These are phyloP conservation scores for Rhinogobio ventralis DNA, from an alignment of 2,797 vertebrate genomes.

Conservation along the genomic window DNA sequence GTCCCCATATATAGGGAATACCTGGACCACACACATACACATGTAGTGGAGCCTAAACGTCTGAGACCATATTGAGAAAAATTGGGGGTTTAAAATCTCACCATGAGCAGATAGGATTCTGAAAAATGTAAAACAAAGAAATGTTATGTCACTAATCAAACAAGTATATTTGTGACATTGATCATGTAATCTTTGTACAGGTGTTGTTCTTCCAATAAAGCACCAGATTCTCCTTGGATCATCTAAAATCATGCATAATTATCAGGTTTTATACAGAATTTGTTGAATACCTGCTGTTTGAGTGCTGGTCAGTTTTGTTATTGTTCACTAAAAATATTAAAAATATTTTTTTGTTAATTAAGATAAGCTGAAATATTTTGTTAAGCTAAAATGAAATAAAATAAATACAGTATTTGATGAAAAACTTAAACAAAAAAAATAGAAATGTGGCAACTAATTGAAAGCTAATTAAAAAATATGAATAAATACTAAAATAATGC, in stretches of 20 bases:
- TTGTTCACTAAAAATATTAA: not conserved
- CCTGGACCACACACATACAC: not conserved
- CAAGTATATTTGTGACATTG: not conserved
- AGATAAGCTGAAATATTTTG: too few species aligned
- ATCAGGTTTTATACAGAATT: not conserved
- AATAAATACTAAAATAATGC: not conserved
- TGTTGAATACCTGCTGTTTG: not conserved
- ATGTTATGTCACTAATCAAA: not conserved
- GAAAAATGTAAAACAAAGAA: not conserved
- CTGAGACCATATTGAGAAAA: not conserved
- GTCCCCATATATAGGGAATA: not conserved
- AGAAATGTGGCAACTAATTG: too few species aligned
- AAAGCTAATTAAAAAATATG: not conserved
- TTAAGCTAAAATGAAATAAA: too few species aligned
- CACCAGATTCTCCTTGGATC: not conserved
- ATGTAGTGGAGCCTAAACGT: conserved; percentile 59
- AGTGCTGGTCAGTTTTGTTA: not conserved
- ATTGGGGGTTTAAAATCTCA: not conserved
- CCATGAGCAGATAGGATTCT: not conserved
- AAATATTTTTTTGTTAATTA: not conserved
- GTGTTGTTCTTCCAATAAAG: not conserved
- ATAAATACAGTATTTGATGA: too few species aligned
- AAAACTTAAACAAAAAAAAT: too few species aligned
- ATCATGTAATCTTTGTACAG: not conserved
- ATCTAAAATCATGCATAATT: not conserved